Conservation (phyloP, 1,140 invertebrate genomes). For the Harpegnathos saltator region DNA sequence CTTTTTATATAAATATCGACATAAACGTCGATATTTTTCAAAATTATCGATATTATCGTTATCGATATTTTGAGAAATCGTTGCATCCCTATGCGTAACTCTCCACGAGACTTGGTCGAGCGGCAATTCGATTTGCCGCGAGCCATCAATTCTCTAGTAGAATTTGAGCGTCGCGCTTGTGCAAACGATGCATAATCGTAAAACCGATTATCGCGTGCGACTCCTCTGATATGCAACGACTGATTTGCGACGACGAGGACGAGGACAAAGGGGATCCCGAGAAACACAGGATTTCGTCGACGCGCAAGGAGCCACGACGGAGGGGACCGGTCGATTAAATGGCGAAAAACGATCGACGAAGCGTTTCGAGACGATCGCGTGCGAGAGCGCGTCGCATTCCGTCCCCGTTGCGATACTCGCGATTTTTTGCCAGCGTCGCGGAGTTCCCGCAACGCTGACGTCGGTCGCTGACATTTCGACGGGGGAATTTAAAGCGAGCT, state of each 20-base stretch:
- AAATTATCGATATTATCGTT: too few relatives aligned
- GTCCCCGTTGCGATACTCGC: neutral
- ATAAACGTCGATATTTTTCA: too few relatives aligned
- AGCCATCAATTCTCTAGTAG: conserved; percentile 1
- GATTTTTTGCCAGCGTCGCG: conserved; percentile 21
- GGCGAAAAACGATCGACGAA: conserved; percentile 23
- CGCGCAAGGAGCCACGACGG: neutral
- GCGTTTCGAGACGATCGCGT: conserved; percentile 13
- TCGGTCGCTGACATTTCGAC: conserved; percentile 50
- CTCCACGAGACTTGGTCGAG: neutral
- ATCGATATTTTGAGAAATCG: too few relatives aligned
- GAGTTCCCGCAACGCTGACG: neutral
- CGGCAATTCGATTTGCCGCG: conserved; percentile 20
- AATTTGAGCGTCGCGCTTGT: conserved; percentile 1
- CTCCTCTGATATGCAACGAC: conserved; percentile 13
- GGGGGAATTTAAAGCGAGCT: conserved; percentile 57
- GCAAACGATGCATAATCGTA: conserved; percentile 15
- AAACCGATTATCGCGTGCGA: conserved; percentile 37
- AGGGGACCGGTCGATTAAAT: conserved; percentile 7
- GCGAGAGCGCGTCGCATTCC: neutral
- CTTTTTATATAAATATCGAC: too few relatives aligned
- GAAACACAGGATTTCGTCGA: conserved; percentile 18
- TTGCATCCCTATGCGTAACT: too few relatives aligned
- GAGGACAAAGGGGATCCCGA: neutral
- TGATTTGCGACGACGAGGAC: neutral